Base-by-base conservation (phyloP, 2,113 vertebrate genomes). In the Cyanoderma ruficeps region DNA sequence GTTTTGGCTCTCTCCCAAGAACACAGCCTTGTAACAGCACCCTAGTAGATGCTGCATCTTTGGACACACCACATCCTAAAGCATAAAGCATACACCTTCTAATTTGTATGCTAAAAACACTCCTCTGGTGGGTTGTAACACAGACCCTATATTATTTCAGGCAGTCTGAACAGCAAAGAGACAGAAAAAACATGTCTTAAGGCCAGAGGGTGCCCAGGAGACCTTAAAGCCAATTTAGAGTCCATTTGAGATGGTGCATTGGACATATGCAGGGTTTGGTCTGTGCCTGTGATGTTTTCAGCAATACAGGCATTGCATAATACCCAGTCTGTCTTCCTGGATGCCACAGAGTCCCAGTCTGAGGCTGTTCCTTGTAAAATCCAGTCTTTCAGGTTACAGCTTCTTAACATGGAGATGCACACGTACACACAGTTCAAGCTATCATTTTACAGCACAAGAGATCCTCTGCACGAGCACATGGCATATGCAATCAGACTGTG, bases 71-170 rank as follows among this genome's bases (percentile, higher is more conserved):
- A 85, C 67, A 83, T 93, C 75, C 79, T 72, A 74, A 65, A 92
- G 49, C 33, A 41, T 44, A 55, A 37, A 87, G 60, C 19, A 13
- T 23, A 68, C 50, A 82, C 41, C 35, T 89, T 95, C 84, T 81
- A 92, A 94, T 94, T 92, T 90, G 50, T 46, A 37, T 61, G 42
- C 87, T 77, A 83, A 94, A 94, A 81, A 25, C 64, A 77, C 39
- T 28, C 13, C 0, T 57, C 63, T 75, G 69, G 33, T 81, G 55
- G 23, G 25, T 70, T 83, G 50, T n/a, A 91, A 84, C 15, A 22
- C 28, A 87, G 87, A 6, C 22, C 9, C 41, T 87, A 15, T 71
- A 41, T 82, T 91, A 87, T 90, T 88, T 79, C 63, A 69, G 42
- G 41, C 88, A 85, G 28, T 53, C 57, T 46, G 42, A 94, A 61